Percentiles rank a stretch among this genome's conserved stretches.
Evolutionary conservation across 2,113 vertebrate genomes (phyloP).

Genomic region (Phainopepla nitens): DNA sequence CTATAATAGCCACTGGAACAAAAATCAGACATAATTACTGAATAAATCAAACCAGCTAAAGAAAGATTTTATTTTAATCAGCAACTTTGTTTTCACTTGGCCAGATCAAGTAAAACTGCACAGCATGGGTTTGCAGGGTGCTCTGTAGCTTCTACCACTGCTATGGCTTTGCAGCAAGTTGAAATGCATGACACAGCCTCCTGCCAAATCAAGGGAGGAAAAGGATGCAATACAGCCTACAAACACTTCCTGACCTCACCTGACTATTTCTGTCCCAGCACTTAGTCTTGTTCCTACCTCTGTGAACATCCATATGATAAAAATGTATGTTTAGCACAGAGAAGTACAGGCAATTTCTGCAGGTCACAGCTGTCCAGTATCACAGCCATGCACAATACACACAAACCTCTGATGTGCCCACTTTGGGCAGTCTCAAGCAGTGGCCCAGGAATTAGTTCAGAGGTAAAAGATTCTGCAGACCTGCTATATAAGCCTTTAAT

Average conservation of each 20-base stretch:
- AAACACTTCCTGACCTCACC: not conserved
- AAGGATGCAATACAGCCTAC: not conserved
- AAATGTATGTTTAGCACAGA: not conserved
- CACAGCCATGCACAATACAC: not conserved
- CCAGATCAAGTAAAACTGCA: not conserved
- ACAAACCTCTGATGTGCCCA: not conserved
- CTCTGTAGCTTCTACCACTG: not conserved
- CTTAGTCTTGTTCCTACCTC: not conserved
- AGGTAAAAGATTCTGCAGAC: not conserved
- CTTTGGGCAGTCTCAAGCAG: not conserved
- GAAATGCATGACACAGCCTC: not conserved
- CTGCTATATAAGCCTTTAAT: not conserved
- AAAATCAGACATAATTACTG: not conserved
- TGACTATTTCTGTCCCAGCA: not conserved
- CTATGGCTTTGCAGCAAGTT: not conserved
- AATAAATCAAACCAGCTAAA: not conserved
- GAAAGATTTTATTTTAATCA: not conserved
- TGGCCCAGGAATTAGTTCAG: not conserved
- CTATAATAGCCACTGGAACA: not conserved
- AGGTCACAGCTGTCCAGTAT: not conserved
- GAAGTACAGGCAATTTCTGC: not conserved
- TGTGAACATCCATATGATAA: not conserved
- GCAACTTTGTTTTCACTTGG: not conserved
- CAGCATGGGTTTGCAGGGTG: not conserved
- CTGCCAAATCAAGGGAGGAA: not conserved